phyloP scores from a whole-genome alignment of 2,888 invertebrate species.

The Macrosiphum euphorbiae region DNA sequence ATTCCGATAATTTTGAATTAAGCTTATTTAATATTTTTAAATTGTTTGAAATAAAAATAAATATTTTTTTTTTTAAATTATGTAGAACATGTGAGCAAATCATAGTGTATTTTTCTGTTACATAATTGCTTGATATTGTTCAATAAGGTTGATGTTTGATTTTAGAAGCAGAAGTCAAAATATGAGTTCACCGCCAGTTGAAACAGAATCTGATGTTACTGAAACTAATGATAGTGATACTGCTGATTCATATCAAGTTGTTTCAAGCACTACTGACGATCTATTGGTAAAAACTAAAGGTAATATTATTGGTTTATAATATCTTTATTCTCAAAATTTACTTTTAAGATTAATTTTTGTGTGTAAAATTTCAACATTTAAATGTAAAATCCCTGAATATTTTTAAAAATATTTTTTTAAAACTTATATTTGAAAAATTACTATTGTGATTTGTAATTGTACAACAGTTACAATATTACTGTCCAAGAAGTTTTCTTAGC shows the following conservation, averaged over 20 bases:
- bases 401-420: not conserved
- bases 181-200: slow-evolving; percentile 14
- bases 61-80: not conserved
- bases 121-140: not conserved
- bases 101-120: not conserved
- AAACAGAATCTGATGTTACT: not conserved
- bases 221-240: slow-evolving; percentile 25
- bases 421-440: too few relatives aligned
- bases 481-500: not conserved
- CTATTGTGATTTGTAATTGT: too few relatives aligned
- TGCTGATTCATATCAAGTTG: slow-evolving; percentile 6
- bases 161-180: slow-evolving; percentile 18
- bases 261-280: slow-evolving; percentile 55
- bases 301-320: not conserved
- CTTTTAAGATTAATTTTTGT: not conserved
- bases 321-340: not conserved
- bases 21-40: not conserved
- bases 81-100: not conserved
- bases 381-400: too few relatives aligned
- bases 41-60: not conserved
- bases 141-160: not conserved
- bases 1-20: not conserved
- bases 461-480: not conserved
- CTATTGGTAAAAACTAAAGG: slow-evolving; percentile 8
- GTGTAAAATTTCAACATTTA: not conserved